Evolutionary conservation across 2,113 vertebrate genomes (phyloP).

Genomic region (Planiliza haematocheilus): DNA sequence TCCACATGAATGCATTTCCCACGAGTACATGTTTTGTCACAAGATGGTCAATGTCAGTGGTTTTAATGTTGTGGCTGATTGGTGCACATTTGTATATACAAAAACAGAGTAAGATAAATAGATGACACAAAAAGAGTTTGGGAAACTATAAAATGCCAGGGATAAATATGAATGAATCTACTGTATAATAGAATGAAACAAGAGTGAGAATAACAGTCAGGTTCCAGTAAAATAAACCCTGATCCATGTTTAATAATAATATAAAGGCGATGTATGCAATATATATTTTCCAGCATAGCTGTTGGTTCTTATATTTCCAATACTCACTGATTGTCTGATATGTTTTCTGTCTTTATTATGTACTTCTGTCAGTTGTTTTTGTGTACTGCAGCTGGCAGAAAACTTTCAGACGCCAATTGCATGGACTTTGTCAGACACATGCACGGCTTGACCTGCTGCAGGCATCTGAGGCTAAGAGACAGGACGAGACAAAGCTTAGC

Average conservation of each 20-base stretch:
- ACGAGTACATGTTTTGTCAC: too few relatives aligned
- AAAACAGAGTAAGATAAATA: too few relatives aligned
- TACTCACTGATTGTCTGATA: not conserved
- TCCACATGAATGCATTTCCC: too few relatives aligned
- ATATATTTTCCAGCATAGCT: not conserved
- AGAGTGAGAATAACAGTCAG: not conserved
- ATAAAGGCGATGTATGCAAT: too few relatives aligned
- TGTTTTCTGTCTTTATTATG: slow-evolving; percentile 16
- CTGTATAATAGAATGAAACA: too few relatives aligned
- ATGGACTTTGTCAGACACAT: slow-evolving; percentile 54
- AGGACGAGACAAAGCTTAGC: slow-evolving; percentile 58
- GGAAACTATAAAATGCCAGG: too few relatives aligned
- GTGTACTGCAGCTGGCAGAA: slow-evolving; percentile 51
- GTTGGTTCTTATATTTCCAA: not conserved
- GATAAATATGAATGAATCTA: too few relatives aligned
- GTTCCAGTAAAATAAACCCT: not conserved
- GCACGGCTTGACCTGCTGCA: slow-evolving; percentile 51
- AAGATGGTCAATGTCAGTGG: too few relatives aligned
- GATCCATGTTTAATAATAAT: too few relatives aligned
- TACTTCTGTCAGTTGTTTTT: slow-evolving; percentile 33
- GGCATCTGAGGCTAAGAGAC: slow-evolving; percentile 46
- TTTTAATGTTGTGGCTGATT: too few relatives aligned
- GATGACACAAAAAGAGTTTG: too few relatives aligned
- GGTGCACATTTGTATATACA: too few relatives aligned
- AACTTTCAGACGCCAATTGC: slow-evolving; percentile 51